These are phyloP conservation scores for Trissoscelio sp. DNA, from an alignment of 2,888 invertebrate genomes.

Conservation along the genomic window DNA sequence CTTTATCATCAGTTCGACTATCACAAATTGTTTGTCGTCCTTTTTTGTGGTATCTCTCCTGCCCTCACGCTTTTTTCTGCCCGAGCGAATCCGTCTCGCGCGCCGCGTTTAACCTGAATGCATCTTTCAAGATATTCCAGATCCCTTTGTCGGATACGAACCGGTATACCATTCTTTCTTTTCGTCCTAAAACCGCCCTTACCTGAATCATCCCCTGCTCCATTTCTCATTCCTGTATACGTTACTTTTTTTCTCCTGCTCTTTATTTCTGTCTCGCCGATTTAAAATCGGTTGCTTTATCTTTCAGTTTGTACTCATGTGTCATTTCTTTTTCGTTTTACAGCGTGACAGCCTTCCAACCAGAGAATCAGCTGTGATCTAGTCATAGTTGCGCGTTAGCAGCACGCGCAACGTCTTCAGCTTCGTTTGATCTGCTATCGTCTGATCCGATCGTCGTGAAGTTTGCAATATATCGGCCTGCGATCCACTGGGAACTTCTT, in stretches of 20 bases:
- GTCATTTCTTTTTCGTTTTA: slow-evolving; percentile 49
- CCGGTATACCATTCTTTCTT: slow-evolving; percentile 79
- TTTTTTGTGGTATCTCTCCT: slow-evolving; percentile 37
- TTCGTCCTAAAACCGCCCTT: slow-evolving; percentile 79
- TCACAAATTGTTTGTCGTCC: slow-evolving; percentile 4
- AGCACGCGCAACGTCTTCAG: slow-evolving; percentile 51
- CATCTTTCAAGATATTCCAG: slow-evolving; percentile 81
- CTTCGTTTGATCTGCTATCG: slow-evolving; percentile 65
- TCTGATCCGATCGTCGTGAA: slow-evolving; percentile 26
- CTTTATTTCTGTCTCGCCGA: slow-evolving; percentile 8
- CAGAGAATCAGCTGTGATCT: slow-evolving; percentile 77
- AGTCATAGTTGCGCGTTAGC: slow-evolving; percentile 75
- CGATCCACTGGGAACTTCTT: slow-evolving; percentile 15
- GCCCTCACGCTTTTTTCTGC: slow-evolving; percentile 60
- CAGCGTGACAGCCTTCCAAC: slow-evolving; percentile 74
- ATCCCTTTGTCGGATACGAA: slow-evolving; percentile 81
- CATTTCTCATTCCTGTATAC: slow-evolving; percentile 72
- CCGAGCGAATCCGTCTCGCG: slow-evolving; percentile 77
- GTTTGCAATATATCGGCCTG: slow-evolving; percentile 49
- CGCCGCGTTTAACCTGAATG: slow-evolving; percentile 82
- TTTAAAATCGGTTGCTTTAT: not conserved
- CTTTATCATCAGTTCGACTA: not conserved
- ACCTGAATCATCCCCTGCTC: slow-evolving; percentile 81
- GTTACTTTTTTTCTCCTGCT: slow-evolving; percentile 39
- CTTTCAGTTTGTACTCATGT: slow-evolving; percentile 24